Conservation (phyloP, 2,888 invertebrate species). For the Lasioglossum figueresi region DNA sequence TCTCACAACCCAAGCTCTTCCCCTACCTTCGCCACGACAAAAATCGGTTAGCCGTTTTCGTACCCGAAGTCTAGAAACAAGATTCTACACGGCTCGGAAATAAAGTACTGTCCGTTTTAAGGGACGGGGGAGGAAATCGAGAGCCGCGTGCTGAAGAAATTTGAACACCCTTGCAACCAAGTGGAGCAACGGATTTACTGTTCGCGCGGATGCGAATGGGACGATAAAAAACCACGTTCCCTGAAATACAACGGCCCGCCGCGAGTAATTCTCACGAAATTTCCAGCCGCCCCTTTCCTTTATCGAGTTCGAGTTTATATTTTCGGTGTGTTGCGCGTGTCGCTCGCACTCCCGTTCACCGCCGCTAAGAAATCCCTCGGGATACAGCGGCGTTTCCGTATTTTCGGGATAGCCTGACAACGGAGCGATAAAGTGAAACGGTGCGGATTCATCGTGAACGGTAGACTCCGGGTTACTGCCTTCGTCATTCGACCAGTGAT, state of each 20-base stretch:
- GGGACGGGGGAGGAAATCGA: neutral
- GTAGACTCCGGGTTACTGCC: constrained; percentile 53
- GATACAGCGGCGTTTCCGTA: constrained; percentile 62
- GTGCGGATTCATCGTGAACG: constrained; percentile 63
- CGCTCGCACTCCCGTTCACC: neutral
- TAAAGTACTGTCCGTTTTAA: neutral
- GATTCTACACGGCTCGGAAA: neutral
- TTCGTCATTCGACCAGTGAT: constrained; percentile 58
- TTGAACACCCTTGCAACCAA: neutral
- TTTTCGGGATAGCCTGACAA: constrained; percentile 66
- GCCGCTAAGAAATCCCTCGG: constrained; percentile 52
- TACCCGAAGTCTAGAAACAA: neutral
- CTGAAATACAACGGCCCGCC: constrained; percentile 2
- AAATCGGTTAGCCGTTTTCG: neutral
- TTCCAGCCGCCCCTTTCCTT: constrained; percentile 26
- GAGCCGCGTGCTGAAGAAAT: neutral
- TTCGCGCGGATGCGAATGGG: neutral
- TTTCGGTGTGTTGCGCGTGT: constrained; percentile 37
- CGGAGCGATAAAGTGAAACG: constrained; percentile 70
- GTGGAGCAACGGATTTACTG: constrained; percentile 14
- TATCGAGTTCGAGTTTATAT: constrained; percentile 52
- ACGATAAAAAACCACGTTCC: constrained; percentile 21
- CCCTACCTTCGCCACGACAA: neutral
- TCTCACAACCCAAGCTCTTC: too few species aligned
- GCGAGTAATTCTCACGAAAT: constrained; percentile 45